Evolutionary conservation across 2,888 invertebrate species (phyloP), one percentile per base, ranked within the genome.

Genomic region (Melanostoma mellinum): DNA sequence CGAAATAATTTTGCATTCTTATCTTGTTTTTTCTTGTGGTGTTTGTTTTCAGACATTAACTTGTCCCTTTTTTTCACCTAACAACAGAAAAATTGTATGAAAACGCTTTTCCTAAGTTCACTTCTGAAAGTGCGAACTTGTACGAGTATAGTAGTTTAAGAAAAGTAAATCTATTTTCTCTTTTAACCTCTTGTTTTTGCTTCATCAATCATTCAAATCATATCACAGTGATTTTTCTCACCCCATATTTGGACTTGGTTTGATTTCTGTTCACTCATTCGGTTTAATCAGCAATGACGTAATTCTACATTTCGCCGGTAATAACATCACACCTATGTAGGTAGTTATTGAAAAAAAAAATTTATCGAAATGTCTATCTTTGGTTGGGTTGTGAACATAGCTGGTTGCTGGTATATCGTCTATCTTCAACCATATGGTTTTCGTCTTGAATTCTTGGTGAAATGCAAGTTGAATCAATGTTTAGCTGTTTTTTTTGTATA

Each of bases 221-320:
- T 8, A 38, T 30, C 10, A 55, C 35, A 10, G 4, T 2, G 6
- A 33, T 6, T 20, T 10, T 9, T 30, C 20, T 44, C 48, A 9
- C 8, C 2, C 61, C 48, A 50, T 50, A 38, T 50, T 63, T 32
- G 48, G 50, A 50, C 36, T 4, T 33, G 44, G 6, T 46, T 61
- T 4, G 38, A 30, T 38, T 50, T 6, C 20, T 46, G 20, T 20
- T 20, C 20, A 20, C 36, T 61, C n/a, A 58, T 32, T 8, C 35
- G 10, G 9, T 9, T 35, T 3, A 61, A 35, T 9, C 48, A 38
- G 3, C 50, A 38, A 71, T 80, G 69, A 80, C 75, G 80, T 60
- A 65, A 80, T 80, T 44, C 46, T 50, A 33, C 60, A 46, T 53
- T 63, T 73, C 58, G 69, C 58, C 72, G 78, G 53, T 35, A 38